Evolutionary conservation across 2,797 vertebrate genomes (phyloP).

Genomic region (Neosilurus hyrtlii): DNA sequence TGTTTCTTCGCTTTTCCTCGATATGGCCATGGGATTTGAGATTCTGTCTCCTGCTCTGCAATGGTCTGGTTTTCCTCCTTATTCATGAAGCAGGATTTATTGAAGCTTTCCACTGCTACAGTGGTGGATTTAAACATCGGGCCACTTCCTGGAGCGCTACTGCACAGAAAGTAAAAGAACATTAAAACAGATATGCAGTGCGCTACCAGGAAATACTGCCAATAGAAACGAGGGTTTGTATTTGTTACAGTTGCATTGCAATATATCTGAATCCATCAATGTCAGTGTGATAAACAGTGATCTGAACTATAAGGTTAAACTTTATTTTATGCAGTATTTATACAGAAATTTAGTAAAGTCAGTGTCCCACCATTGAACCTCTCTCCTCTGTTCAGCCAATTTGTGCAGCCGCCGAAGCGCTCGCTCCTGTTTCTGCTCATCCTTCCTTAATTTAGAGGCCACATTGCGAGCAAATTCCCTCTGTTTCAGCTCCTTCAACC

Average conservation of each 20-base stretch:
- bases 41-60: slow-evolving; percentile 44
- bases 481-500: slow-evolving; percentile 86
- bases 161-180: slow-evolving; percentile 35
- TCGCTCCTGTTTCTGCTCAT: slow-evolving; percentile 83
- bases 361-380: slow-evolving; percentile 72
- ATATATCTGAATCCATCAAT: neutral
- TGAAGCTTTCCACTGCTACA: slow-evolving; percentile 79
- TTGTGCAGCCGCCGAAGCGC: slow-evolving; percentile 82
- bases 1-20: slow-evolving; percentile 67
- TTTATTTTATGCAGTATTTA: neutral
- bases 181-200: slow-evolving; percentile 3
- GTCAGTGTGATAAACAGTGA: neutral
- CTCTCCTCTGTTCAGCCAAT: slow-evolving; percentile 78
- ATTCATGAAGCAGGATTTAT: slow-evolving; percentile 43
- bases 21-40: slow-evolving; percentile 49
- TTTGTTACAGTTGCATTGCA: neutral
- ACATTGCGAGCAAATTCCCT: slow-evolving; percentile 86
- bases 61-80: slow-evolving; percentile 48
- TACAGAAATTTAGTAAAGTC: neutral
- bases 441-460: slow-evolving; percentile 82
- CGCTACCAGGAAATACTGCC: neutral
- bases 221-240: neutral
- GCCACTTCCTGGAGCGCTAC: slow-evolving; percentile 91
- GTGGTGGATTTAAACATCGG: slow-evolving; percentile 99
- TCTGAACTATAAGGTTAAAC: neutral